Evolutionary conservation across 2,797 vertebrate genomes (phyloP), one percentile per base, ranked within the genome.

Genomic region (Cichlasoma orientale): DNA sequence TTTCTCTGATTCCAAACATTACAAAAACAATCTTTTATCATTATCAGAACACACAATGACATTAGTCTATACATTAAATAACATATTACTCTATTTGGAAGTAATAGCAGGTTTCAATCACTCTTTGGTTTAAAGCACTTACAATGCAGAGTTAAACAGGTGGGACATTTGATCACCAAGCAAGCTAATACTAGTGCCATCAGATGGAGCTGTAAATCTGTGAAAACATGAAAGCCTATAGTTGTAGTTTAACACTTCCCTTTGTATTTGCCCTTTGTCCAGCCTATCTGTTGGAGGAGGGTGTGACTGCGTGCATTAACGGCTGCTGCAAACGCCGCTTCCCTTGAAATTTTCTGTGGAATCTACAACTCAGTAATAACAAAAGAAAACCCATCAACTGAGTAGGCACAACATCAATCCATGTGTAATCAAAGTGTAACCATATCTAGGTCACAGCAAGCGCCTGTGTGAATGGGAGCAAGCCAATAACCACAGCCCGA

Each of bases 261-360:
- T 90, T 92, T 89, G 89, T 91, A 78, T 91, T 85, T 82, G 86
- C 82, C 89, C 88, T 92, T 92, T 91, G 91, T 91, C 86, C 90
- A 14, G 84, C 74, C 80, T 77, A 83, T 85, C 84, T 78, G 82
- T 85, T 56, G 44, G 80, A 85, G 85, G 86, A 89, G 90, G 87
- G 89, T 88, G 90, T 90, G 89, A 86, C 89, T 83, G 80, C 58
- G 80, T 82, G 78, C 82, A 86, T 78, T 89, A 87, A 86, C 78
- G 90, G 83, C 88, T 86, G 89, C 88, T 89, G 89, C 77, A 78
- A 83, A 86, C 77, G 70, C 83, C 2, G 18, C 77, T 82, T 82
- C 63, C 75, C 72, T 77, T 57, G 13, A 80, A 74, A 87, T 33
- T 79, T 75, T 56, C 72, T 54, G 44, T 52, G 68, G 80, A 79